phyloP scores from a whole-genome alignment of 2,888 invertebrate genomes.

The Leucoptera coffeella region DNA sequence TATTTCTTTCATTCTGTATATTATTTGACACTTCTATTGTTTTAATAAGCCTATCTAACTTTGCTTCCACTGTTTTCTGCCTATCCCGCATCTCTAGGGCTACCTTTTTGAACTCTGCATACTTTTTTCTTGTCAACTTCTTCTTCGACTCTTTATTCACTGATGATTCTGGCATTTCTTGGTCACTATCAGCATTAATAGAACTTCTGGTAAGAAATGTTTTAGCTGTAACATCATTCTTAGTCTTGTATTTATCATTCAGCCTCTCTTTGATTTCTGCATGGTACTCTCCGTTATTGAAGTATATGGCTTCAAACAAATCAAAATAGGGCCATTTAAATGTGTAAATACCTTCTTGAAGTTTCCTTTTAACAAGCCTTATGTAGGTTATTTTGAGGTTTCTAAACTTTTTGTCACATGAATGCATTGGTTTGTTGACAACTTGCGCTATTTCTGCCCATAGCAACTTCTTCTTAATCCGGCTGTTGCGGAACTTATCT shows the following conservation, averaged over 20 bases:
- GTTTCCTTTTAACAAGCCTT: conserved; percentile 29
- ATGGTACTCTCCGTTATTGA: conserved; percentile 29
- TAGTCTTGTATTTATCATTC: conserved; percentile 12
- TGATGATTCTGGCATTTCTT: conserved; percentile 14
- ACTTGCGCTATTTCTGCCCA: conserved; percentile 30
- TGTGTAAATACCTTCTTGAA: conserved; percentile 16
- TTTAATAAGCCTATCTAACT: conserved; percentile 35
- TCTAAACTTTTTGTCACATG: conserved; percentile 40
- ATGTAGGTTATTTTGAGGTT: conserved; percentile 40
- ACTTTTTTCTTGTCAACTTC: conserved; percentile 19
- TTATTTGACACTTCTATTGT: conserved; percentile 41
- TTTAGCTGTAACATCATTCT: no score
- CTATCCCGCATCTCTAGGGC: conserved; percentile 35
- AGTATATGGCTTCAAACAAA: conserved; percentile 33
- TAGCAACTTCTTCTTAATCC: conserved; percentile 37
- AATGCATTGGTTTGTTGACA: conserved; percentile 29
- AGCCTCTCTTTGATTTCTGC: conserved; percentile 32
- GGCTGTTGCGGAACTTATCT: conserved; percentile 34
- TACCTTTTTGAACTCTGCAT: conserved; percentile 28
- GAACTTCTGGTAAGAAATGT: no score
- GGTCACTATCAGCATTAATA: neutral
- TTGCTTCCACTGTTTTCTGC: conserved; percentile 33
- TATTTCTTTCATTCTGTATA: conserved; percentile 37
- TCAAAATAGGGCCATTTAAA: conserved; percentile 41
- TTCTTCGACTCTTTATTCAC: conserved; percentile 20